A percentile compares a stretch with the other conserved stretches of the same genome.
These are phyloP conservation scores for Dromius quadrimaculatus DNA, from an alignment of 2,888 invertebrate species.

Conservation along the genomic window DNA sequence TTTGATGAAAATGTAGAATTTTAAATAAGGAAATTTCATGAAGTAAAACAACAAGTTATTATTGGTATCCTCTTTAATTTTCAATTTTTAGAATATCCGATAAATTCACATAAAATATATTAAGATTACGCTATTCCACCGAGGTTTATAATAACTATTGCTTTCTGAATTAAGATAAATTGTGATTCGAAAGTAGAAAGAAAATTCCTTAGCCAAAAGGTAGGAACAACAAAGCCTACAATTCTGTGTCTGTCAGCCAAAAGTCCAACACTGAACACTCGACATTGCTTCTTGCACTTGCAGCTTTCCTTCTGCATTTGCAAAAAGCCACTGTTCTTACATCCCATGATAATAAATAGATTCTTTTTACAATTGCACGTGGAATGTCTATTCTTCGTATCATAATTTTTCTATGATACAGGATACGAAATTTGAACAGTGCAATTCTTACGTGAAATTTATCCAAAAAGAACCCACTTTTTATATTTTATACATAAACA, in stretches of 20 bases:
- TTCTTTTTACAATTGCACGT: slow-evolving; percentile 18
- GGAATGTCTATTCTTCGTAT: not conserved
- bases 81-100: slow-evolving; percentile 37
- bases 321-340: not conserved
- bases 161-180: slow-evolving; percentile 37
- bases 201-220: slow-evolving; percentile 30
- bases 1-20: slow-evolving; percentile 43
- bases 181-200: slow-evolving; percentile 34
- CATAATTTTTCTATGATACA: not conserved
- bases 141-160: slow-evolving; percentile 44
- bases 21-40: slow-evolving; percentile 34
- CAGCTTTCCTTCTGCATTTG: slow-evolving; percentile 7
- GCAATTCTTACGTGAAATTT: not conserved
- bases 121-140: slow-evolving; percentile 45
- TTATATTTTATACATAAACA: slow-evolving; percentile 26
- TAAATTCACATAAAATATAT: slow-evolving; percentile 45
- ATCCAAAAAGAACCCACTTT: not conserved
- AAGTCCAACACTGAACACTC: not conserved
- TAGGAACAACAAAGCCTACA: slow-evolving; percentile 38
- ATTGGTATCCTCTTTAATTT: slow-evolving; percentile 33
- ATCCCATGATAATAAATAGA: no score
- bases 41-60: not conserved
- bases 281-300: not conserved
- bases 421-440: not conserved
- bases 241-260: no score